These are phyloP conservation scores for Seira sanloemensis DNA, from an alignment of 2,888 invertebrate genomes.

Conservation along the genomic window DNA sequence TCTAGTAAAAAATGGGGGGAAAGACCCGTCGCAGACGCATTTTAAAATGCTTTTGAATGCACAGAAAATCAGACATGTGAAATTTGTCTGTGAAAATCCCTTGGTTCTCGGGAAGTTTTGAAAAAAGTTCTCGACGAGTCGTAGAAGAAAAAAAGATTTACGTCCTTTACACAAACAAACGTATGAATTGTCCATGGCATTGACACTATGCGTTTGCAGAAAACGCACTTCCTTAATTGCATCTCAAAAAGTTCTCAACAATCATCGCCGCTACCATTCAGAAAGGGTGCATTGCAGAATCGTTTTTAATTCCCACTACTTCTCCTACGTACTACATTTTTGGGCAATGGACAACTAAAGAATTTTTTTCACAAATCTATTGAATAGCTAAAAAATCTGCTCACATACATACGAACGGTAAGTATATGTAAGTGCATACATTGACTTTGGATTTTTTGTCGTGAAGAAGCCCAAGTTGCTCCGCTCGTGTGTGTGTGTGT, in stretches of 20 bases:
- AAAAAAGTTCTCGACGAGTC: slow-evolving; percentile 41
- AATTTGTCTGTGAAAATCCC: slow-evolving; percentile 62
- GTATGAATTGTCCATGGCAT: slow-evolving; percentile 48
- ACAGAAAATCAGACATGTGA: slow-evolving; percentile 54
- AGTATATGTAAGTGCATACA: too few species aligned
- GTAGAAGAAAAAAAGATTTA: neutral
- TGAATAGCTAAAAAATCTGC: too few species aligned
- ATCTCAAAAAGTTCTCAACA: neutral
- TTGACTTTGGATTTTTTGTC: too few species aligned
- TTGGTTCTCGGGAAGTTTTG: slow-evolving; percentile 46
- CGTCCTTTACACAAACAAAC: neutral
- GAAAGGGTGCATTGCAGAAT: too few species aligned
- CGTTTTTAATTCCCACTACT: slow-evolving; percentile 15
- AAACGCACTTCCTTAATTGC: slow-evolving; percentile 35
- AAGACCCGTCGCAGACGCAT: neutral
- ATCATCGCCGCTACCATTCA: neutral
- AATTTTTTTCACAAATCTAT: too few species aligned
- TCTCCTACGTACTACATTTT: too few species aligned
- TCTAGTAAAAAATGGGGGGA: too few species aligned
- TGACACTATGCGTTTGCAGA: slow-evolving; percentile 36
- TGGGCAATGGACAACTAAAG: too few species aligned
- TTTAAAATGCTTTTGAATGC: neutral
- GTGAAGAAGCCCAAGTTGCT: too few species aligned
- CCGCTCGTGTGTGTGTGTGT: too few species aligned
- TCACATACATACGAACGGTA: too few species aligned